Base-by-base conservation (phyloP, 2,113 vertebrate species). In the Centropristis striata region DNA sequence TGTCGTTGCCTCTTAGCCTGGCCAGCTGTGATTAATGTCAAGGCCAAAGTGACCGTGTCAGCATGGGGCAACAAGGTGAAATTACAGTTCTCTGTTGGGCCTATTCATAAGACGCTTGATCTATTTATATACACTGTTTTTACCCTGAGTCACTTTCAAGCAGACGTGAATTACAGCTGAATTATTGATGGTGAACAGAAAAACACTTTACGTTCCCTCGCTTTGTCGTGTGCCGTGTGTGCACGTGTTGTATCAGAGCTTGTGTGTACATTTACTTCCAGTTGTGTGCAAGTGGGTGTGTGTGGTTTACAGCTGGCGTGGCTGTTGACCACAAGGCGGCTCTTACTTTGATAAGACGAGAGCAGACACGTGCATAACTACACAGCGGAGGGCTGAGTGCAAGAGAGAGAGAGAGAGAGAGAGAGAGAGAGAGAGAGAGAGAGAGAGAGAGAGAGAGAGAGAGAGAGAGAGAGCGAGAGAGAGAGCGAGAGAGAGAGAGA, bases 151-250 rank as follows among this genome's bases (percentile, higher is more conserved):
- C 77, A 80, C 64, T 54, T 50, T 44, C 50, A 81, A 71, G 61
- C 18, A 64, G 72, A 75, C 44, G 42, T 47, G 44, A 80, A 63
- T 81, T 70, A 57, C 8, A 50, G n/a, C 27, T 90, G 8, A 89
- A 90, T 92, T 57, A 91, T 91, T 84, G 8, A 91, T 85, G 20
- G 37, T 47, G 27, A 46, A 25, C n/a, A n/a, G 60, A 64, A 54
- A 64, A 21, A 10, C 54, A 69, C 32, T 50, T 66, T 49, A 76
- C 16, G 2, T 54, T 67, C 39, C 9, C 64, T 50, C 18, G 27
- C 44, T 51, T 41, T 74, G 49, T 18, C 25, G 3, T 61, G 32
- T 81, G 78, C 15, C 18, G 44, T 13, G 44, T 50, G 42, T 46
- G 75, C 68, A 78, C 53, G 20, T 83, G 64, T 74, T 78, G 54